Evolutionary conservation across 2,797 vertebrate genomes (phyloP).

Genomic region (Sylvilagus floridanus): DNA sequence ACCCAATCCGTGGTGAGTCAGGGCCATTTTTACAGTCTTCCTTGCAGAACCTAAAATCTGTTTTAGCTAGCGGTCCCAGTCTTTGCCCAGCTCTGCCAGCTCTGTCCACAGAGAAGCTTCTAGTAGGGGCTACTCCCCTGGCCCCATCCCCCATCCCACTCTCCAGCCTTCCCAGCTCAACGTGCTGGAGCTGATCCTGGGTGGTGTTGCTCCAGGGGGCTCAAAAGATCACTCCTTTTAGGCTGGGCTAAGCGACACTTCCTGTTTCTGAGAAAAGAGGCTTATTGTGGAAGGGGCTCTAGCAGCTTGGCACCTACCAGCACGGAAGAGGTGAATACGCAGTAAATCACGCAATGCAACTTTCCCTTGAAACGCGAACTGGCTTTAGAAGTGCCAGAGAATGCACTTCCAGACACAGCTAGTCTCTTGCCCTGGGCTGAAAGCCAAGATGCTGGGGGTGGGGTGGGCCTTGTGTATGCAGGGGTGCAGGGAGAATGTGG

Average conservation of each 20-base stretch:
- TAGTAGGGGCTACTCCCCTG: not conserved
- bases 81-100: conserved; percentile 41
- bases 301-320: conserved; percentile 27
- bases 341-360: not conserved
- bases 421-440: conserved; percentile 15
- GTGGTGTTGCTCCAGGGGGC: not conserved
- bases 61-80: not conserved
- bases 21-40: not conserved
- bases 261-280: conserved; percentile 69
- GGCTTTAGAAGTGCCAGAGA: conserved; percentile 16
- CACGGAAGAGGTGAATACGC: conserved; percentile 53
- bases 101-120: conserved; percentile 36
- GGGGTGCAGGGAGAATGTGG: not conserved
- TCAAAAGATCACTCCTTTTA: conserved; percentile 46
- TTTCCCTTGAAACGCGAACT: conserved; percentile 55
- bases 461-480: not conserved
- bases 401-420: not conserved
- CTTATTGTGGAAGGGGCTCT: conserved; percentile 43
- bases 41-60: not conserved
- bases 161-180: not conserved
- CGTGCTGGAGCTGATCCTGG: not conserved
- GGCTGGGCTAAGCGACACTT: conserved; percentile 60
- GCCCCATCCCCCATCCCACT: not conserved
- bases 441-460: not conserved
- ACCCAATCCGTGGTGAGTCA: not conserved